Evolutionary conservation across 1,140 invertebrate genomes (phyloP).

Genomic region (Venustaconcha ellipsiformis): DNA sequence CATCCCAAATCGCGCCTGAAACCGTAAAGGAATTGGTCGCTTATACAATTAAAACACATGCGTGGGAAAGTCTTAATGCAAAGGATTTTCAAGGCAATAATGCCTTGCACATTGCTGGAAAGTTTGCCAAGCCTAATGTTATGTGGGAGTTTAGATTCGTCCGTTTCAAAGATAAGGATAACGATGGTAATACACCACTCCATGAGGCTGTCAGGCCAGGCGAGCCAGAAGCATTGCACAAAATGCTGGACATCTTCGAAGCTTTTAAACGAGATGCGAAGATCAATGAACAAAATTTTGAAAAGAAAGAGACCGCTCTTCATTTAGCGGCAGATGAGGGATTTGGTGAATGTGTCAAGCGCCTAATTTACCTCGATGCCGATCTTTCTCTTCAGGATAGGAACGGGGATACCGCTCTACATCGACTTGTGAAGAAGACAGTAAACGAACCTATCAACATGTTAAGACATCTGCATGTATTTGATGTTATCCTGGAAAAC

Average conservation of each 20-base stretch:
- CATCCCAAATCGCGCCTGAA: conserved; percentile 41
- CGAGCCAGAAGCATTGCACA: conserved; percentile 52
- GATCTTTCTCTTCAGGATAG: conserved; percentile 45
- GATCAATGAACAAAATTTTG: conserved; percentile 51
- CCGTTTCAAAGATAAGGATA: conserved; percentile 47
- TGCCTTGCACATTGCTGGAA: conserved; percentile 57
- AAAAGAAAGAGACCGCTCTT: conserved; percentile 41
- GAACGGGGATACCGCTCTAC: conserved; percentile 53
- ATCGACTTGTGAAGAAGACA: conserved; percentile 38
- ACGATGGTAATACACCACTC: conserved; percentile 42
- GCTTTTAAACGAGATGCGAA: conserved; percentile 53
- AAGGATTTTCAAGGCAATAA: conserved; percentile 55
- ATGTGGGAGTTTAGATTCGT: conserved; percentile 58
- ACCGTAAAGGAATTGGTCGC: conserved; percentile 50
- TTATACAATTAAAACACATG: conserved; percentile 55
- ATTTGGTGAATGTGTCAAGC: conserved; percentile 32
- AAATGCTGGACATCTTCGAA: conserved; percentile 60
- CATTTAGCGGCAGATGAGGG: conserved; percentile 51
- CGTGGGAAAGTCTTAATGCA: conserved; percentile 57
- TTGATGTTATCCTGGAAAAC: conserved; percentile 41
- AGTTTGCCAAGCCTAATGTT: conserved; percentile 53
- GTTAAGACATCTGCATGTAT: conserved; percentile 32
- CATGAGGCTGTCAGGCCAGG: conserved; percentile 40
- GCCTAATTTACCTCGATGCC: conserved; percentile 42
- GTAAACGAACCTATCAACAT: conserved; percentile 18